Conservation (phyloP, 2,888 invertebrate species). For the Erynnis tages region DNA sequence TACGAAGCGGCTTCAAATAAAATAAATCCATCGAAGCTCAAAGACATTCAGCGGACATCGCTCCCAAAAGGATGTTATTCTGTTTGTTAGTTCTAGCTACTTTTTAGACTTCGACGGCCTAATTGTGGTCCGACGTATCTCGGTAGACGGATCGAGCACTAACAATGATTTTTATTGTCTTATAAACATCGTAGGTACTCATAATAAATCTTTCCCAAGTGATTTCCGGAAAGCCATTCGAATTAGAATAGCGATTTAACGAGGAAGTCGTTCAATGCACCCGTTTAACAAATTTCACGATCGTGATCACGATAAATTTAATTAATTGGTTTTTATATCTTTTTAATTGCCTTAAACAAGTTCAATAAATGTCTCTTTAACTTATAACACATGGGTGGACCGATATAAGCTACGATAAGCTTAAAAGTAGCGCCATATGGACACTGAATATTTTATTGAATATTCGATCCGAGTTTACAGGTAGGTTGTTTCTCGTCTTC, state of each 20-base stretch:
- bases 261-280: conserved; percentile 59
- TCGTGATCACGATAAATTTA: conserved; percentile 42
- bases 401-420: conserved; percentile 7
- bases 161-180: conserved; percentile 58
- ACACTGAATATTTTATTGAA: conserved; percentile 3
- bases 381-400: conserved; percentile 7
- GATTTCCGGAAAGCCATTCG: conserved; percentile 60
- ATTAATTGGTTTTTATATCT: conserved; percentile 34
- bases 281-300: conserved; percentile 49
- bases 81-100: conserved; percentile 63
- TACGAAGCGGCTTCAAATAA: conserved; percentile 31
- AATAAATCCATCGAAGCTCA: conserved; percentile 38
- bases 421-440: conserved; percentile 5
- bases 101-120: conserved; percentile 57
- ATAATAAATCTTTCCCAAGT: conserved; percentile 42
- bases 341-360: conserved; percentile 26
- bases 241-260: conserved; percentile 55
- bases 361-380: conserved; percentile 24
- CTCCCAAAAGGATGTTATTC: conserved; percentile 59
- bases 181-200: conserved; percentile 47
- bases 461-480: conserved; percentile 1
- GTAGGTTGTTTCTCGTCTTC: conserved; percentile 22
- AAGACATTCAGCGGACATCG: conserved; percentile 53
- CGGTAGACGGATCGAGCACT: conserved; percentile 53
- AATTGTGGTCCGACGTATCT: conserved; percentile 61